Evolutionary conservation across 1,140 invertebrate genomes (phyloP), one percentile per base, ranked within the genome.

Genomic region (Drosophila eugracilis): DNA sequence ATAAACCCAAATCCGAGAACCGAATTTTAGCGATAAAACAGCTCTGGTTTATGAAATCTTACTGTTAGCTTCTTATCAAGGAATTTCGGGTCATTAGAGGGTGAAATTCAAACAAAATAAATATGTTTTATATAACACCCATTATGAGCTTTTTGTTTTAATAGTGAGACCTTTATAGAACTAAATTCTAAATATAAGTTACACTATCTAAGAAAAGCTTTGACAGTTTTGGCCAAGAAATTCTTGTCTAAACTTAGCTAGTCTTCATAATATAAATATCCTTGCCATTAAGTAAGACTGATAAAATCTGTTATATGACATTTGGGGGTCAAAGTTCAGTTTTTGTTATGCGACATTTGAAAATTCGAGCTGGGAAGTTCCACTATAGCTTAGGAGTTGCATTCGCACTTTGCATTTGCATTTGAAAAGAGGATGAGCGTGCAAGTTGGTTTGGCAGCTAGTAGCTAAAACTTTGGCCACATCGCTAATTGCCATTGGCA

Each of bases 401-500:
- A 62, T 21, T 42, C 28, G 48, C 62, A 69, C 44, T 65, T 24
- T 30, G 54, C 69, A 73, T 65, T 24, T 30, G 54, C 69, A 73
- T 55, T 74, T 28, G 63, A 84, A 78, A 84, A 42, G 39, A 6
- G 63, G 28, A n/a, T 36, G 37, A 53, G 28, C 80, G 80, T 84
- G 79, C 59, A 45, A 42, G 36, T 48, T 71, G 22, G 22, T 57
- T 83, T 83, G 79, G 76, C 79, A 78, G 42, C 9, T 12, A 24
- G 7, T 19, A 59, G 74, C 57, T 50, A 86, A 86, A 83, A 88
- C 60, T 88, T 42, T 52, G 59, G 30, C 60, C 41, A 15, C 19
- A 4, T 50, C 59, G 78, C 73, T 86, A 86, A 86, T 88, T 88
- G 62, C 45, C 19, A 69, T 67, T 67, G 63, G 36, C 36, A 39